Evolutionary conservation across 2,888 invertebrate species (phyloP), one percentile per base, ranked within the genome.

Genomic region (Helicoverpa assulta): DNA sequence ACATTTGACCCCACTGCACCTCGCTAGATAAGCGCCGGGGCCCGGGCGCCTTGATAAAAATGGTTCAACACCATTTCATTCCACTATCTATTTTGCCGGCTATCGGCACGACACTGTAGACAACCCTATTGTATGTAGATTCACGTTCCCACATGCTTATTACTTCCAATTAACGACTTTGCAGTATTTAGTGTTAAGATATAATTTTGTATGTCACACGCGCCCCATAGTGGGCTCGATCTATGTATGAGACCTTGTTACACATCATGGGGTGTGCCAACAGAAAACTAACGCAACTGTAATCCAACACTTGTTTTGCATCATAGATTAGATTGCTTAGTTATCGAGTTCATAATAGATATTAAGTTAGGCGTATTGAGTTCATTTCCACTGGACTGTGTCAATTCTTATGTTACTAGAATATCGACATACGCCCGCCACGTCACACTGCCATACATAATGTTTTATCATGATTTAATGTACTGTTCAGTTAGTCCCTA

Each of bases 401-500:
- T 96, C 96, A 96, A 96, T 96, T 96, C 96, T 96, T 96, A 93
- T 96, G 90, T 92, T 95, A 93, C 96, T 96, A 96, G 96, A 96
- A 96, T 96, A 91, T 96, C 92, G 95, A 96, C 96, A 96, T 96
- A 95, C 90, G 95, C 91, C 95, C 95, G 90, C 92, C 94, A 92
- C 92, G 84, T 91, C 90, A 88, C 92, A 94, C 94, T 94, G 94
- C 93, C 94, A 92, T 91, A 86, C 53, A 65, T 66, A 58, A 43
- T 70, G 87, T 86, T 86, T 87, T 87, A 87, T 83, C 84, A 82
- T 86, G 81, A 88, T 86, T 88, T 81, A 91, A 90, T 81, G 81
- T 86, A 86, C 69, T 77, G 83, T 72, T 84, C 83, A 85, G 79
- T 84, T 84, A 78, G 74, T 56, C 76, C 70, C 56, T 78, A 75